Conservation (phyloP, 2,888 invertebrate genomes). For the Cheilosia vulpina region DNA sequence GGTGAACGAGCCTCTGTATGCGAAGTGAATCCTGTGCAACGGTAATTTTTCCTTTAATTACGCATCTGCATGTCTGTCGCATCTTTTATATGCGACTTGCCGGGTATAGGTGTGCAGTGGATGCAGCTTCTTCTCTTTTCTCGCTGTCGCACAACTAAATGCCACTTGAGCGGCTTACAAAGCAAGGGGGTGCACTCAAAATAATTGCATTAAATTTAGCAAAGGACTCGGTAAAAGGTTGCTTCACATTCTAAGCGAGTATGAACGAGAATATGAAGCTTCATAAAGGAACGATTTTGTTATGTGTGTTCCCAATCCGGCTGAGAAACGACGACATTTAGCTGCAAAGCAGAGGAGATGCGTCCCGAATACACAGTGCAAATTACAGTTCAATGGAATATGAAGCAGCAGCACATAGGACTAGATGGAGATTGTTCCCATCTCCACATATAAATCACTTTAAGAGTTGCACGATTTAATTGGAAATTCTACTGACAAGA, state of each 20-base stretch:
- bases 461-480: neutral
- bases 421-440: conserved; percentile 3
- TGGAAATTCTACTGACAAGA: conserved; percentile 7
- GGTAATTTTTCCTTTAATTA: conserved; percentile 70
- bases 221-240: conserved; percentile 73
- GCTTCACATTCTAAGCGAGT: conserved; percentile 70
- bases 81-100: conserved; percentile 5
- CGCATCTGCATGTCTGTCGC: conserved; percentile 58
- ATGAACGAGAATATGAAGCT: conserved; percentile 60
- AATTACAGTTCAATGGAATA: conserved; percentile 7
- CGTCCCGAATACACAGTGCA: conserved; percentile 3
- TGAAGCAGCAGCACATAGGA: neutral
- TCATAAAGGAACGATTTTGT: conserved; percentile 13
- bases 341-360: conserved; percentile 17
- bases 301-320: conserved; percentile 23
- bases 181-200: conserved; percentile 73
- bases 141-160: conserved; percentile 65
- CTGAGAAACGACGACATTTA: conserved; percentile 5
- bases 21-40: conserved; percentile 42
- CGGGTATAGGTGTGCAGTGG: neutral
- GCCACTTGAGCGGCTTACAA: conserved; percentile 71
- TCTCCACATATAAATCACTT: neutral
- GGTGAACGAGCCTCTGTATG: conserved; percentile 35
- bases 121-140: conserved; percentile 8
- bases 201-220: conserved; percentile 74